Base-by-base conservation (phyloP, 2,888 invertebrate species). In the Anthrax anthrax region DNA sequence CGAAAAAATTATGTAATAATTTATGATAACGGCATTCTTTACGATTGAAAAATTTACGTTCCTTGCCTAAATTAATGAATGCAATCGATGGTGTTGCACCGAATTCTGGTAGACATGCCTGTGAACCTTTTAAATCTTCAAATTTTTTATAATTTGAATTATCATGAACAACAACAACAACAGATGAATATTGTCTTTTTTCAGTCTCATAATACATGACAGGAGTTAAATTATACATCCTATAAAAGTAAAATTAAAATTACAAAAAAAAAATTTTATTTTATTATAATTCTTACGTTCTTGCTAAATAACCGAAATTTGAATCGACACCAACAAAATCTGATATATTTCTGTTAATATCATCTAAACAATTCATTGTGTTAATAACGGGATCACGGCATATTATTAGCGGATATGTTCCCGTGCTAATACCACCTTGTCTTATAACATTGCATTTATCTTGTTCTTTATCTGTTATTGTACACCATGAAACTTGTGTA, bases 61-160 rank as follows among this genome's bases (percentile, higher is more conserved):
- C 66, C 29, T 75, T 73, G 0, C 74, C 73, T 1, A 68, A 58
- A 38, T 76, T 73, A 3, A 80, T 66, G 57, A 79, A 80, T 2
- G 79, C 72, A 39, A 80, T 61, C 71, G 76, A 80, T 8, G 78
- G 77, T 75, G 53, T 74, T 34, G 80, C 80, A 1, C 78, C 77
- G 53, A 72, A 81, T 56, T 78, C 77, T 0, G 81, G 78, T 65
- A 82, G 76, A 60, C 81, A 82, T 0, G 77, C 78, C 19, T 65
- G 71, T 51, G 69, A 73, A 2, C 65, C 70, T 37, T 72, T 67
- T 3, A 82, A 57, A 58, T 76, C 74, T 50, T 71, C 70, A 51
- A 80, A 75, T 23, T 70, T 66, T 0, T 67, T 71, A 43, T 76
- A 69, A 39, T 56, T 55, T 18, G 62, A 57, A 16, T 56, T 52